Evolutionary conservation across 1,140 invertebrate genomes (phyloP).

Genomic region (Proales similis): DNA sequence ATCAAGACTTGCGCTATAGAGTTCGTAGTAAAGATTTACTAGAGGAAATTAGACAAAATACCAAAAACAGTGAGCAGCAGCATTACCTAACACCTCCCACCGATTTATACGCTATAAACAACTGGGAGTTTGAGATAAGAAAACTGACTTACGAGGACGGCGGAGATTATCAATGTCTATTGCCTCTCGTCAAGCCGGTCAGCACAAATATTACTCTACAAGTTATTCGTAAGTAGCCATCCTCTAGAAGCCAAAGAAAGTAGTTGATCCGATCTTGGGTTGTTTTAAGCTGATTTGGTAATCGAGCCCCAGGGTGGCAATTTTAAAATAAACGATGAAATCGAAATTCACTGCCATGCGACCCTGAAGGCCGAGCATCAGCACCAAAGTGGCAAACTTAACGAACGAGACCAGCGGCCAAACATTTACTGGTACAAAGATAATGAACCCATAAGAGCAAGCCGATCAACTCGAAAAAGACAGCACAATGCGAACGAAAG

Average conservation of each 20-base stretch:
- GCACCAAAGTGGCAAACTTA: background rate
- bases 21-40: conserved; percentile 13
- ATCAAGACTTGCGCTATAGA: conserved; percentile 32
- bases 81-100: background rate
- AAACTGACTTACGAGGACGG: conserved; percentile 27
- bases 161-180: conserved; percentile 27
- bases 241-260: background rate
- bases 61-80: background rate
- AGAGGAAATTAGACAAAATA: background rate
- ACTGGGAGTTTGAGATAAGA: conserved; percentile 29
- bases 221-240: conserved; percentile 31
- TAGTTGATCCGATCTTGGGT: no score
- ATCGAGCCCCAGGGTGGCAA: conserved; percentile 29
- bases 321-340: conserved; percentile 33
- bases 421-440: conserved; percentile 36
- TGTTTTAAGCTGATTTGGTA: conserved; percentile 9
- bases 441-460: conserved; percentile 32
- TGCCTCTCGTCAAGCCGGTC: conserved; percentile 27
- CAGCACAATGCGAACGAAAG: background rate
- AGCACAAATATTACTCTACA: conserved; percentile 35
- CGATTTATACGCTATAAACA: background rate
- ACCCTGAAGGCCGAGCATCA: conserved; percentile 22
- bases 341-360: conserved; percentile 24
- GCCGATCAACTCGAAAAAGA: background rate
- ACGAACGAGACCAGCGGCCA: conserved; percentile 26